Conservation (phyloP, 2,797 vertebrate species). For the Smutsia gigantea region DNA sequence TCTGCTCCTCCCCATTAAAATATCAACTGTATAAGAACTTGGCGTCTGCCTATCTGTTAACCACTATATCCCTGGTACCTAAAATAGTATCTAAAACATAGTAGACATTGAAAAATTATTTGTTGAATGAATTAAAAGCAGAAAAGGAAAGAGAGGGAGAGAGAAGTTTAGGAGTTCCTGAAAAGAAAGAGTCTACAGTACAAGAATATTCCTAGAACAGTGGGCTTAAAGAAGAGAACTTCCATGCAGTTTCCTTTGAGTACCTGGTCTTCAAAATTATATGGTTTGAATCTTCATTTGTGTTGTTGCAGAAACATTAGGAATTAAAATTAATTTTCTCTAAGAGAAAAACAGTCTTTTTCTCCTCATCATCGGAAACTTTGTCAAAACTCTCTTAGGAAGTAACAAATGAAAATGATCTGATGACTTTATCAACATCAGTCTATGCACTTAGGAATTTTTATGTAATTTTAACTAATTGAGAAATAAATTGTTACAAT, state of each 20-base stretch:
- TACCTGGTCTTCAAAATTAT: neutral
- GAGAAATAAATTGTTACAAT: neutral
- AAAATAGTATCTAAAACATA: neutral
- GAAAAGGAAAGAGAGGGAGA: neutral
- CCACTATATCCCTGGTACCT: neutral
- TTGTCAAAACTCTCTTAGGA: neutral
- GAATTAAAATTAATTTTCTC: constrained; percentile 23
- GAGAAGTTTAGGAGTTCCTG: neutral
- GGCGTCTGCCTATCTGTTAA: neutral
- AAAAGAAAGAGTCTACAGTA: neutral
- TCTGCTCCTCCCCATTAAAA: neutral
- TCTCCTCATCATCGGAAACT: neutral
- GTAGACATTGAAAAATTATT: neutral
- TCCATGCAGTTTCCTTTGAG: neutral
- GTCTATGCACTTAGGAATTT: neutral
- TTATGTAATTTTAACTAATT: neutral
- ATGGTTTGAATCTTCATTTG: neutral
- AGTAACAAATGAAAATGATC: constrained; percentile 5
- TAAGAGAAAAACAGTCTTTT: neutral
- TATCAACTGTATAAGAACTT: neutral
- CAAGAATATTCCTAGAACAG: neutral
- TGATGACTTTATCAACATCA: neutral
- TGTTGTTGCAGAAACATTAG: neutral
- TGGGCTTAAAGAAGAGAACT: neutral
- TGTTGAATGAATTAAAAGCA: neutral